Base-by-base conservation (phyloP, 2,888 invertebrate genomes). In the Drosophila cognata region DNA sequence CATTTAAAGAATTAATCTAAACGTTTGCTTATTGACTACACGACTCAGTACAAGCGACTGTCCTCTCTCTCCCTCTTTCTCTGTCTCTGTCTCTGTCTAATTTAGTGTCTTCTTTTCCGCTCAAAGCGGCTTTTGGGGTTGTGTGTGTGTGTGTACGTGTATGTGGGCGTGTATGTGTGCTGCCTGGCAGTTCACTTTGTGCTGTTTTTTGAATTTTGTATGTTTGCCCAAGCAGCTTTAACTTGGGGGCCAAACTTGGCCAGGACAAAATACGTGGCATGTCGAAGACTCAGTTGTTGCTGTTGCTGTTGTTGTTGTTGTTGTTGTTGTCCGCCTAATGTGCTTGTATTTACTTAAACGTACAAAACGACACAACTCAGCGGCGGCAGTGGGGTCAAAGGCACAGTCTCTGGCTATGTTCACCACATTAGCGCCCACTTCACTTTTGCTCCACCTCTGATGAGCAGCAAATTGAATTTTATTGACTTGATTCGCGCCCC, bases 341-440 rank as follows among this genome's bases (percentile, higher is more conserved):
- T 85, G 84, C 88, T 87, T 84, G 82, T 85, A 82, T 87, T 85
- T 87, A 84, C 84, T 87, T 87, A 87, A 82, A 82, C 78, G 84
- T 62, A 84, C 75, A 82, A 72, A 72, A 71, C 74, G 76, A 60
- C 72, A 66, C 16, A 57, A 57, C 36, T 46, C 64, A 53, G 21
- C 21, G 28, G 41, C 10, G 33, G 28, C 33, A n/a, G 10, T 53
- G 11, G 8, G 50, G 41, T 46, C 46, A 21, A 43, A 36, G 35
- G 60, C 72, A 65, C 67, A 67, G 71, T 81, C 66, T 68, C 58
- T 59, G 65, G 13, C 61, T 33, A n/a, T 60, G 38, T 57, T 64
- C 50, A 64, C 56, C 74, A 74, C 79, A 85, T 85, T 82, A 77
- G 83, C 72, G 77, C 62, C 79, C 79, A 79, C 77, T 82, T 77